phyloP scores from a whole-genome alignment of 2,888 invertebrate genomes.

The Phortica okadai region DNA sequence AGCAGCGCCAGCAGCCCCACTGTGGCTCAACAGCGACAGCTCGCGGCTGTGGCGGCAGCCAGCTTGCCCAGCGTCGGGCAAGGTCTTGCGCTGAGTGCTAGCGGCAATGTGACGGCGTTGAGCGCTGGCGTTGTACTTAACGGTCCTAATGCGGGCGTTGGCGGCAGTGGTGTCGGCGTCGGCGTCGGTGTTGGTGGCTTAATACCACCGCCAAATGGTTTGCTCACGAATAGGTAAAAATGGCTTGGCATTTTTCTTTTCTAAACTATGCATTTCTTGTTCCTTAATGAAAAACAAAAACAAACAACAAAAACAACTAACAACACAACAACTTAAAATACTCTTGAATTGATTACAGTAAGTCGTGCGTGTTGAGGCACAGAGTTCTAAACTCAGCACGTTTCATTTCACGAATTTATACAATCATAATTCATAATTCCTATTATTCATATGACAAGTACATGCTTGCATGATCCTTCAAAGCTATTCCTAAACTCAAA shows the following conservation, averaged over 20 bases:
- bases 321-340: background rate
- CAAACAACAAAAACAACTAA: conserved; percentile 18
- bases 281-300: conserved; percentile 58
- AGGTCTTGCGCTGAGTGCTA: background rate
- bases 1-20: conserved; percentile 38
- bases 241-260: background rate
- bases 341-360: background rate
- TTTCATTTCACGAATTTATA: conserved; percentile 26
- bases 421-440: background rate
- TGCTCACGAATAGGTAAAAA: conserved; percentile 74
- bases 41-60: conserved; percentile 53
- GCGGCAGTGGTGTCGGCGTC: conserved; percentile 31
- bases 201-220: conserved; percentile 73
- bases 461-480: conserved; percentile 12
- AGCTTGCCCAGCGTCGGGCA: background rate
- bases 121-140: conserved; percentile 40
- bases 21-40: conserved; percentile 60
- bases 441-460: conserved; percentile 12
- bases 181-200: conserved; percentile 50
- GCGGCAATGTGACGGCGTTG: conserved; percentile 42
- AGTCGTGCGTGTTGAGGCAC: background rate
- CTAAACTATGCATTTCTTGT: conserved; percentile 63
- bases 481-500: conserved; percentile 22
- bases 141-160: conserved; percentile 38
- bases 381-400: background rate